phyloP scores from a whole-genome alignment of 2,888 invertebrate genomes.

The Arctia plantaginis region DNA sequence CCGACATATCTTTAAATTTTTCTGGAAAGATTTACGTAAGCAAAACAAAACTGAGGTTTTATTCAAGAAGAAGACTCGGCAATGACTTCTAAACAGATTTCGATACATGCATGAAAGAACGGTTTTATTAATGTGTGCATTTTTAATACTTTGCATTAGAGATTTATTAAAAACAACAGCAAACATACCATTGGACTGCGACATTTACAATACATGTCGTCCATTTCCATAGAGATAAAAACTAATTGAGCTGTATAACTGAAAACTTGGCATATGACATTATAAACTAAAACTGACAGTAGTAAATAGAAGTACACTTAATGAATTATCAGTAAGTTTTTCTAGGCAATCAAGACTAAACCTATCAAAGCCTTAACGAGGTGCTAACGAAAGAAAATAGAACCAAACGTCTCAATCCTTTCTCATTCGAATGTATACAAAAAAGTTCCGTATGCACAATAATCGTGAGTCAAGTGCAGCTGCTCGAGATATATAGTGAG shows the following conservation, averaged over 20 bases:
- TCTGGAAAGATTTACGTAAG: neutral
- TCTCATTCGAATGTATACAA: slow-evolving; percentile 35
- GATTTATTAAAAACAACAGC: neutral
- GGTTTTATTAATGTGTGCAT: neutral
- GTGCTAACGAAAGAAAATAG: slow-evolving; percentile 9
- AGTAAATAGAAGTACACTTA: neutral
- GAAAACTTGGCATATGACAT: neutral
- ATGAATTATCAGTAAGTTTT: slow-evolving; percentile 1
- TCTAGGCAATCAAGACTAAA: neutral
- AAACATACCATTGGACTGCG: neutral
- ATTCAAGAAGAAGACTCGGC: neutral
- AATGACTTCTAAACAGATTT: neutral
- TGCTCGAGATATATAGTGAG: slow-evolving; percentile 69
- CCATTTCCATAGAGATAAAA: neutral
- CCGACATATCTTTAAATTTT: slow-evolving; percentile 9
- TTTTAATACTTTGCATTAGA: neutral
- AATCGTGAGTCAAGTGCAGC: slow-evolving; percentile 80
- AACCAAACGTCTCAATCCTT: slow-evolving; percentile 30
- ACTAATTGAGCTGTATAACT: neutral
- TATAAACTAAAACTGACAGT: slow-evolving; percentile 2
- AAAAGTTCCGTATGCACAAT: slow-evolving; percentile 55
- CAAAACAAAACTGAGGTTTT: neutral
- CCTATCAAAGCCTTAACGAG: slow-evolving; percentile 6
- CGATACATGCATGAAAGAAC: neutral
- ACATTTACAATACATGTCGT: neutral